These are phyloP conservation scores for Eudasyphora cyanicolor DNA, from an alignment of 2,888 invertebrate genomes.

Conservation along the genomic window DNA sequence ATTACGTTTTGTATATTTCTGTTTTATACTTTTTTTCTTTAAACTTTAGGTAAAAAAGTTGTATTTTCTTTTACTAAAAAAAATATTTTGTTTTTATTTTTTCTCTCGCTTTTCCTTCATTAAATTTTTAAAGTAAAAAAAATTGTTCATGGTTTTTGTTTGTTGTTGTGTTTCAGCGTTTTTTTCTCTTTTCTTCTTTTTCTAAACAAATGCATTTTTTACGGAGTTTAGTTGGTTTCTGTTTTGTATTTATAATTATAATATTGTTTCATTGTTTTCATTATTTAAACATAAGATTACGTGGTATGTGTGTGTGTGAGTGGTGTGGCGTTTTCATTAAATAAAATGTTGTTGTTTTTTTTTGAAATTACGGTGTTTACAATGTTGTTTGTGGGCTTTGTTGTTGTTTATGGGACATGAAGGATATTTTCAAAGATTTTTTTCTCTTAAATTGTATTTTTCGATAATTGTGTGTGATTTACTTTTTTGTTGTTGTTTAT, in stretches of 20 bases:
- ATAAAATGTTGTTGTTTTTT: slow-evolving; percentile 20
- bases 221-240: slow-evolving; percentile 49
- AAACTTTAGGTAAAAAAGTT: slow-evolving; percentile 59
- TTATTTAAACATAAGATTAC: slow-evolving; percentile 52
- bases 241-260: slow-evolving; percentile 21
- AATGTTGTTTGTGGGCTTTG: slow-evolving; percentile 31
- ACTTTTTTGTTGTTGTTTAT: slow-evolving; percentile 41
- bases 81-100: slow-evolving; percentile 29
- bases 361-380: slow-evolving; percentile 58
- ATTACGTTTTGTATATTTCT: slow-evolving; percentile 28
- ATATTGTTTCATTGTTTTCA: slow-evolving; percentile 21
- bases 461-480: slow-evolving; percentile 40
- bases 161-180: neutral
- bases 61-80: slow-evolving; percentile 47
- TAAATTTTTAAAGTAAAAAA: slow-evolving; percentile 55
- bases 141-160: slow-evolving; percentile 50
- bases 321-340: slow-evolving; percentile 23
- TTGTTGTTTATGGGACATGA: slow-evolving; percentile 2
- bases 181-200: neutral
- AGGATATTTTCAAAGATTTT: slow-evolving; percentile 7
- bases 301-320: slow-evolving; percentile 31
- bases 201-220: slow-evolving; percentile 58
- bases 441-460: neutral
- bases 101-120: slow-evolving; percentile 27
- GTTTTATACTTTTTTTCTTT: slow-evolving; percentile 40